A percentile compares a stretch with the other conserved stretches of the same genome.
phyloP scores from a whole-genome alignment of 2,888 invertebrate species.

The Muschampia plurimacula region DNA sequence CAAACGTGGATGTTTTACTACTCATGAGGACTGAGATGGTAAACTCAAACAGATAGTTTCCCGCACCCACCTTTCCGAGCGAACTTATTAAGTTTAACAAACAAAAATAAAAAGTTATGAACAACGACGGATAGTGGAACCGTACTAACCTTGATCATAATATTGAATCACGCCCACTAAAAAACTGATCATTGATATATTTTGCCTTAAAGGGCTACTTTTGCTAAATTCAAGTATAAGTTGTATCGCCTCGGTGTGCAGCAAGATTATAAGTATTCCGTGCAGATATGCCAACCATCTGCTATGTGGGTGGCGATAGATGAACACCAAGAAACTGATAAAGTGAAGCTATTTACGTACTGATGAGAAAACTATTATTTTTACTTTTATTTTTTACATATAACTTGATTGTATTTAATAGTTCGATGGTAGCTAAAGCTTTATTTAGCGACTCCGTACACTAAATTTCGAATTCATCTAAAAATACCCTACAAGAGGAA shows the following conservation, averaged over 20 bases:
- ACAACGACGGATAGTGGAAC: no score
- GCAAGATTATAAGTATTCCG: not conserved
- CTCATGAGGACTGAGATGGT: no score
- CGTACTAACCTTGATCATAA: no score
- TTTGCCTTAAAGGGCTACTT: not conserved
- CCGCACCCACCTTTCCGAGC: no score
- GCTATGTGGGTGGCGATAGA: conserved; percentile 10
- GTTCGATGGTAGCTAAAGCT: not conserved
- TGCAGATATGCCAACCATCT: conserved; percentile 5
- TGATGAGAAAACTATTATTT: not conserved
- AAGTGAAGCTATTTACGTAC: not conserved
- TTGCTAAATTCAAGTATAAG: not conserved
- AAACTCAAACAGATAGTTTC: no score
- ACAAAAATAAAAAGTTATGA: no score
- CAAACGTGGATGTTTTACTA: no score
- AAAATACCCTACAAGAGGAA: no score
- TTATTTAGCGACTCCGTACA: not conserved
- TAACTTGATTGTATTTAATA: not conserved
- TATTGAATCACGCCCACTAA: no score
- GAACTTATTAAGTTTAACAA: no score
- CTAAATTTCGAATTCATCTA: not conserved
- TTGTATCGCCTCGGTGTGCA: not conserved
- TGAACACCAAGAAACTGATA: conserved; percentile 12
- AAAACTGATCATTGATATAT: not conserved
- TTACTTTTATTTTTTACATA: not conserved